Evolutionary conservation across 2,797 vertebrate species (phyloP).

Genomic region (Chelidonichthys spinosus): DNA sequence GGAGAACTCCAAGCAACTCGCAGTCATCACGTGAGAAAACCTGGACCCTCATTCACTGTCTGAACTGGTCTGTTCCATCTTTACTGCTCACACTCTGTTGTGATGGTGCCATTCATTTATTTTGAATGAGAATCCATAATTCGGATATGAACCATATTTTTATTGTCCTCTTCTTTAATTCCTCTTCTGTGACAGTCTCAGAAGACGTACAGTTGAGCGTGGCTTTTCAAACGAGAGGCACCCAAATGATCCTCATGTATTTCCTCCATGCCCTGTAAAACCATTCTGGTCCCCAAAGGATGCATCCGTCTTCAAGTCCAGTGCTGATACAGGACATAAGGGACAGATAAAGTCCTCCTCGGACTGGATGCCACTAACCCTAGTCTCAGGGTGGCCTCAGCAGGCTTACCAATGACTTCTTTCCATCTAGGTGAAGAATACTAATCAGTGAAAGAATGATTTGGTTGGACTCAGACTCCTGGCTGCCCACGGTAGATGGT

Average conservation of each 20-base stretch:
- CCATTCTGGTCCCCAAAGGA: conserved; percentile 1
- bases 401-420: neutral
- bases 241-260: neutral
- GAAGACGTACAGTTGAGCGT: neutral
- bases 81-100: conserved; percentile 11
- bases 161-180: neutral
- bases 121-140: conserved; percentile 1
- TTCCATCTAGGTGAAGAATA: conserved; percentile 1
- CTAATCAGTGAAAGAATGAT: neutral
- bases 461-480: neutral
- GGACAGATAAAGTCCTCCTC: neutral
- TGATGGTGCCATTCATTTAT: conserved; percentile 24
- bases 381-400: neutral
- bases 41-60: neutral
- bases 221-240: neutral
- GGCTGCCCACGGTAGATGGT: neutral
- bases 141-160: neutral
- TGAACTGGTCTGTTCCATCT: neutral
- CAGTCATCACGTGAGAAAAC: neutral
- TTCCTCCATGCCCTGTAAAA: neutral
- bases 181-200: neutral
- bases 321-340: neutral
- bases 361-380: neutral
- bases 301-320: conserved; percentile 10
- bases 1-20: neutral